Conservation (phyloP, 23 tunicate genomes). For the Ciona savignyi region DNA sequence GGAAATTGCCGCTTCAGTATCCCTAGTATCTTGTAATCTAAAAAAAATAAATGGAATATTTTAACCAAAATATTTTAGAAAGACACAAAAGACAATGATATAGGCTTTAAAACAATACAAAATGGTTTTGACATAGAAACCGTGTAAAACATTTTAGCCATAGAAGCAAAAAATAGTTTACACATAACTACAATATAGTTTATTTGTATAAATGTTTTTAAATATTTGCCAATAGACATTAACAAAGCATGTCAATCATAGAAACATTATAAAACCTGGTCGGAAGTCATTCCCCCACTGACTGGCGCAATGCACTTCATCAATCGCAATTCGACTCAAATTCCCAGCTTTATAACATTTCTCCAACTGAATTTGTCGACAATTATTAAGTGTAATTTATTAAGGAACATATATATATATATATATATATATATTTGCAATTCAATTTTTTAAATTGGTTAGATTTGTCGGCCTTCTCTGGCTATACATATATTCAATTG, state of each 20-base stretch:
- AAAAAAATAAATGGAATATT: conserved; percentile 1
- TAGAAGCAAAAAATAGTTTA: too few species aligned
- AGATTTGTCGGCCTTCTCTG: too few species aligned
- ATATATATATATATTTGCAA: too few species aligned
- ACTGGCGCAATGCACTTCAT: conserved; percentile 89
- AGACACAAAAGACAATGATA: too few species aligned
- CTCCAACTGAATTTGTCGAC: conserved; percentile 56
- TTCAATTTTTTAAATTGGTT: too few species aligned
- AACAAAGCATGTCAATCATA: too few species aligned
- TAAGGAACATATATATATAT: too few species aligned
- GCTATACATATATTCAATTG: too few species aligned
- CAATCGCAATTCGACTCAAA: conserved; percentile 63
- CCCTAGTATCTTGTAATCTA: conserved; percentile 74
- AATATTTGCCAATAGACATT: too few species aligned
- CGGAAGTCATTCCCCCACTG: conserved; percentile 92
- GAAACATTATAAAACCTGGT: too few species aligned
- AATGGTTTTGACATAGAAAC: not conserved
- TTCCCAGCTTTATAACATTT: conserved; percentile 68
- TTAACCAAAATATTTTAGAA: too few species aligned
- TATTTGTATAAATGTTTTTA: not conserved
- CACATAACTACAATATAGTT: not conserved
- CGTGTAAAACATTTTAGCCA: not conserved
- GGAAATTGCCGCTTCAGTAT: conserved; percentile 76
- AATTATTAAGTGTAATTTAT: too few species aligned
- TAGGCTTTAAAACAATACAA: not conserved